These are phyloP conservation scores for Lasioglossum albipes DNA, from an alignment of 1,140 invertebrate genomes.

Conservation along the genomic window DNA sequence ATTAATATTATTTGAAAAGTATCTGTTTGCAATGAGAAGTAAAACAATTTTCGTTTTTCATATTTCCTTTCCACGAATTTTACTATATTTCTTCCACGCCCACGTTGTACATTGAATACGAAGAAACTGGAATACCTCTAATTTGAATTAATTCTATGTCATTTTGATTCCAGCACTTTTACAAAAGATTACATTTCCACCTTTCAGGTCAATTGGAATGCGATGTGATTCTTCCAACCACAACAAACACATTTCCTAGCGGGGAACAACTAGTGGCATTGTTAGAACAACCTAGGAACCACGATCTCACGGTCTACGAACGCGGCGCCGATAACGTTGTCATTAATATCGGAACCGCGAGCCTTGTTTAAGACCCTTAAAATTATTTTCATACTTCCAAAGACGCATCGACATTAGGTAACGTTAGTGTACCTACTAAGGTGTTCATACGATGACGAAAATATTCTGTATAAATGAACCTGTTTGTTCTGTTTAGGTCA, in stretches of 20 bases:
- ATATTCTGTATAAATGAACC: constrained; percentile 1
- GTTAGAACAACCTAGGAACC: constrained; percentile 68
- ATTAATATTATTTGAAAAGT: too few species aligned
- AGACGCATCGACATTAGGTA: constrained; percentile 10
- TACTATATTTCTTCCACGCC: too few species aligned
- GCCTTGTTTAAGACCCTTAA: constrained; percentile 61
- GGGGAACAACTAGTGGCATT: constrained; percentile 68
- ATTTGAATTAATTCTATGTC: background rate
- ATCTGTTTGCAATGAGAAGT: too few species aligned
- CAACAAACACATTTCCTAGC: constrained; percentile 60
- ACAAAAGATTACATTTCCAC: background rate
- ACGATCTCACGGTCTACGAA: constrained; percentile 70
- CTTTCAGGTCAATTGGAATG: constrained; percentile 70
- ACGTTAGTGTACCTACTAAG: constrained; percentile 32
- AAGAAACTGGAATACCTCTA: too few species aligned
- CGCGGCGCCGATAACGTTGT: constrained; percentile 69
- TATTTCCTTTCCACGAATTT: too few species aligned
- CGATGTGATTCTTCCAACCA: constrained; percentile 67
- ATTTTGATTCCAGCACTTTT: background rate
- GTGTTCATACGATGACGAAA: constrained; percentile 19
- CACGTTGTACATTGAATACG: too few species aligned
- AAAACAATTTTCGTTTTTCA: too few species aligned
- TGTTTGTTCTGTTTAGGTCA: background rate
- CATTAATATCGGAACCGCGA: constrained; percentile 72
- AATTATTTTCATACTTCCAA: constrained; percentile 29